Conservation (phyloP, 2,797 vertebrate genomes). For the Epinephelus coioides region DNA sequence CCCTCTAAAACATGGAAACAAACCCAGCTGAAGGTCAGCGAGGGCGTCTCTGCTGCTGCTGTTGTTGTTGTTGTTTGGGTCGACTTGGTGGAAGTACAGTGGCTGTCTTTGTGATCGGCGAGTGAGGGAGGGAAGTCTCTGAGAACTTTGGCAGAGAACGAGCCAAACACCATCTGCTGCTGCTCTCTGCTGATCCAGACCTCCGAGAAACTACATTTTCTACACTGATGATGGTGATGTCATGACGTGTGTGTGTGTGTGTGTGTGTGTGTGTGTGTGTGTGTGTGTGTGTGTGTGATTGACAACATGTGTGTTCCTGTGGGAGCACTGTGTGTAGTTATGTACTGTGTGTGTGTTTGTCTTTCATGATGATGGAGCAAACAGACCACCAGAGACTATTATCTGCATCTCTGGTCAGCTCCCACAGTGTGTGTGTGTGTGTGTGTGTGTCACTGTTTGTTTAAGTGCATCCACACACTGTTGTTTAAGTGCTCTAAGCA, state of each 20-base stretch:
- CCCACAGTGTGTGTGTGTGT: conserved; percentile 22
- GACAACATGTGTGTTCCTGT: conserved; percentile 36
- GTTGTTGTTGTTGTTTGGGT: background rate
- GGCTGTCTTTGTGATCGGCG: background rate
- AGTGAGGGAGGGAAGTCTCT: conserved; percentile 25
- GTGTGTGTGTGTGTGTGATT: background rate
- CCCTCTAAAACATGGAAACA: background rate
- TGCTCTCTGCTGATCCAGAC: conserved; percentile 36
- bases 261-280: background rate
- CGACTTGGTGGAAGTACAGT: conserved; percentile 2
- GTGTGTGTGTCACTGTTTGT: conserved; percentile 17
- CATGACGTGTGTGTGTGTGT: conserved; percentile 3
- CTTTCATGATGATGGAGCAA: conserved; percentile 29
- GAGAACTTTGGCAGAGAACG: conserved; percentile 30
- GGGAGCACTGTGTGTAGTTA: conserved; percentile 33
- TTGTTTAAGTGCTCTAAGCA: conserved; percentile 27
- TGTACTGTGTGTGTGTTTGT: conserved; percentile 29
- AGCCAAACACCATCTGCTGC: conserved; percentile 41
- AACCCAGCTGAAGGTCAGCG: conserved; percentile 25
- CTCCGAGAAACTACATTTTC: conserved; percentile 22
- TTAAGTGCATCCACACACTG: conserved; percentile 20
- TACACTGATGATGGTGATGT: conserved; percentile 46
- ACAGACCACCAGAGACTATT: conserved; percentile 43
- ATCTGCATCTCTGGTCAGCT: conserved; percentile 38
- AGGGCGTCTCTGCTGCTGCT: background rate